phyloP scores from a whole-genome alignment of 2,888 invertebrate genomes.

The Phorcus lineatus region DNA sequence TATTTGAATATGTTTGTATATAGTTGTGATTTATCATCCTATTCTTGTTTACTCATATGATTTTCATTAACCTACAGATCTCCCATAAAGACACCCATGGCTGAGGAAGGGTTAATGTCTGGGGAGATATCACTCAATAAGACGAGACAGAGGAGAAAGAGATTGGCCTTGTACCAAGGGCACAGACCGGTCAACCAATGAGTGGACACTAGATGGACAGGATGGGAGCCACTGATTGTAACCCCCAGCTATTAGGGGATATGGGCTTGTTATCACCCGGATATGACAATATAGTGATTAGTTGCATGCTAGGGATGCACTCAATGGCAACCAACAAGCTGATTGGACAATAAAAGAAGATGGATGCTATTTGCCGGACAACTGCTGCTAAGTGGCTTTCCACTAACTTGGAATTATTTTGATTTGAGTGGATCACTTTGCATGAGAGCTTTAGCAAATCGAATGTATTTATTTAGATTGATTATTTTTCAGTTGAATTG shows the following conservation, averaged over 20 bases:
- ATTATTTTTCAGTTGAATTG: too few species aligned
- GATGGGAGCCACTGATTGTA: too few species aligned
- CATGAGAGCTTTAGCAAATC: too few species aligned
- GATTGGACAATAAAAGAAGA: neutral
- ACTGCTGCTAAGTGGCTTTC: neutral
- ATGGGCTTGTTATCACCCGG: neutral
- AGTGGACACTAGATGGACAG: neutral
- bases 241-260: neutral
- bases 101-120: too few species aligned
- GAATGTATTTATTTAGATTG: too few species aligned
- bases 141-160: neutral
- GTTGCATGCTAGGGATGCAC: neutral
- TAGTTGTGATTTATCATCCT: too few species aligned
- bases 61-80: too few species aligned
- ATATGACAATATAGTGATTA: conserved; percentile 11
- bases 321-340: neutral
- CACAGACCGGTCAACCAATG: neutral
- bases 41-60: too few species aligned
- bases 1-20: too few species aligned
- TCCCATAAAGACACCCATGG: too few species aligned
- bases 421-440: too few species aligned
- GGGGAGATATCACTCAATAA: neutral
- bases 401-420: too few species aligned
- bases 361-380: neutral
- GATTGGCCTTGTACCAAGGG: neutral